Evolutionary conservation across 2,888 invertebrate genomes (phyloP), one percentile per base, ranked within the genome.

Genomic region (Eucriotettix oculatus): DNA sequence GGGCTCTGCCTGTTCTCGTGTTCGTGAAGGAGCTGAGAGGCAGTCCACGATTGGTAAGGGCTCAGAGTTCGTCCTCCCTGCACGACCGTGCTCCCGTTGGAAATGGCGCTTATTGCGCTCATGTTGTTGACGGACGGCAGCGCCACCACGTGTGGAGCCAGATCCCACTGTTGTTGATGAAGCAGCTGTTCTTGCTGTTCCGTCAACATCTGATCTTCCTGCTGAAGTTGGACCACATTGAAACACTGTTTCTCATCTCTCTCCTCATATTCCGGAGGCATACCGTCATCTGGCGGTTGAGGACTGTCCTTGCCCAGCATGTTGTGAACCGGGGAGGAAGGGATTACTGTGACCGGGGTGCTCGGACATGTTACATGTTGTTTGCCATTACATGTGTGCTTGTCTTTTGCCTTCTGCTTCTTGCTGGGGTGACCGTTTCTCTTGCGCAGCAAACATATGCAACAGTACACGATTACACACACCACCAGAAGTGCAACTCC

Each of bases 1-100:
- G 79, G 79, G 65, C 78, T 79, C 62, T 76, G 76, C 29, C 80
- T 70, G 56, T 78, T 70, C 67, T 81, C 80, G 66, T 81, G 80
- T 66, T 80, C 79, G 64, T 78, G 78, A 1, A 82, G 69, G 12
- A 82, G 70, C 65, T 82, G 80, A 7, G 79, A 78, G 1, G 81
- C 81, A 41, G 78, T 79, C 81, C 82, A 81, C 1, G 78, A 79
- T 66, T 79, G 79, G 67, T 75, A 79, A 0, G 79, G 80, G 64
- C 76, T 78, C 44, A 79, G 68, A 10, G 73, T 72, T 63, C 76
- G 70, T 1, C 74, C 75, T 12, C 42, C n/a, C 43, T 76, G 66
- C 52, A 73, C 73, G 14, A 76, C 68, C 1, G 73, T 75, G n/a
- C 67, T 68, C 56, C 65, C 60, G 52, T 67, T 68, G 10, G 60